Conservation (phyloP, 1,140 invertebrate species). For the Leptopilina boulardi region DNA sequence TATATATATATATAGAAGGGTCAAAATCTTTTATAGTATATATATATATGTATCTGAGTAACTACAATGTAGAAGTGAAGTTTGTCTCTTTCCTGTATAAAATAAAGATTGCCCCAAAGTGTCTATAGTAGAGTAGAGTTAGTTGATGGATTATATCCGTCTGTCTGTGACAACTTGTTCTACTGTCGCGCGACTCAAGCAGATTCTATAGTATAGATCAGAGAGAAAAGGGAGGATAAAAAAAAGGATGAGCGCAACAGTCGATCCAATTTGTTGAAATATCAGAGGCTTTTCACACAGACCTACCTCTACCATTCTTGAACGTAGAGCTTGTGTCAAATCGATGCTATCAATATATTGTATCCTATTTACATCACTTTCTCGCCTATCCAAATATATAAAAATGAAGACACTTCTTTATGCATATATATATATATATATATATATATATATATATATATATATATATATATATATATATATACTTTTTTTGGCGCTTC, state of each 20-base stretch:
- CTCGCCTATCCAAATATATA: conserved; percentile 35
- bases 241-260: conserved; percentile 35
- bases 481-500: too few species aligned
- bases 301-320: conserved; percentile 22
- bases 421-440: too few species aligned
- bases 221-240: not conserved
- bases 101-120: not conserved
- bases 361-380: conserved; percentile 40
- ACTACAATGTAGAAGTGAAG: too few species aligned
- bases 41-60: too few species aligned
- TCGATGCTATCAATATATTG: conserved; percentile 37
- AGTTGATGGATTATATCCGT: conserved; percentile 55
- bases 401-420: not conserved
- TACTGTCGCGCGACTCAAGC: conserved; percentile 2
- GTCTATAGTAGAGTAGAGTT: not conserved
- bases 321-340: conserved; percentile 58
- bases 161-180: conserved; percentile 29
- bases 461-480: too few species aligned
- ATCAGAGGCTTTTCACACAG: conserved; percentile 40
- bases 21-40: too few species aligned
- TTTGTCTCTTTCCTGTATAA: too few species aligned
- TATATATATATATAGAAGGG: too few species aligned
- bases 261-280: conserved; percentile 52
- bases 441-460: too few species aligned
- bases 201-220: not conserved